phyloP scores from a whole-genome alignment of 2,888 invertebrate genomes.

The Pollenia angustigena region DNA sequence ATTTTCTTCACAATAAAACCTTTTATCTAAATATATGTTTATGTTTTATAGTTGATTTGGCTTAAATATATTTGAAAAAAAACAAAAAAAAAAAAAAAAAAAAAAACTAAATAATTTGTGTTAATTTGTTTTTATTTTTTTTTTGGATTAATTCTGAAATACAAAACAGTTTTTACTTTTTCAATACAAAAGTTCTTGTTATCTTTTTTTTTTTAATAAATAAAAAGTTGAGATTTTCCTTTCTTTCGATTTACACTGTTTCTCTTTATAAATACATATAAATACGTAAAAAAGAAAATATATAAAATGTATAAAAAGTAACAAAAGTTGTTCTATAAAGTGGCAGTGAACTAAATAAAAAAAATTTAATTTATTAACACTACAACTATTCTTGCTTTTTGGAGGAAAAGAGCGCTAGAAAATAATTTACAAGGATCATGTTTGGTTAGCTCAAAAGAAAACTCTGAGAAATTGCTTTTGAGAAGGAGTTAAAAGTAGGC shows the following conservation, averaged over 20 bases:
- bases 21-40: constrained; percentile 63
- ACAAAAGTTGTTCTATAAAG: constrained; percentile 55
- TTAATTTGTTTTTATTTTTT: constrained; percentile 36
- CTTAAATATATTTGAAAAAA: constrained; percentile 39
- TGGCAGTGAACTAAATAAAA: constrained; percentile 66
- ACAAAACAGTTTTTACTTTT: constrained; percentile 27
- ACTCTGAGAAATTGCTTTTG: neutral
- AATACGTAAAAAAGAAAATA: constrained; percentile 59
- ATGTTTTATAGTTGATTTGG: constrained; percentile 43
- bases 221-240: neutral
- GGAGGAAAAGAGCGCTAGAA: neutral
- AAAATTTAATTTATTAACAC: constrained; percentile 11
- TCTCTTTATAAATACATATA: constrained; percentile 1
- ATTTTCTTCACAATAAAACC: constrained; percentile 42
- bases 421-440: constrained; percentile 4
- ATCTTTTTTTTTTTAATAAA: constrained; percentile 17
- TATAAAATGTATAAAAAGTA: constrained; percentile 63
- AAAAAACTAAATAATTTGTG: constrained; percentile 46
- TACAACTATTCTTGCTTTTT: constrained; percentile 26
- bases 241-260: constrained; percentile 5
- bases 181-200: constrained; percentile 30
- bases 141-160: constrained; percentile 4
- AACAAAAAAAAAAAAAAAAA: constrained; percentile 31
- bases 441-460: neutral
- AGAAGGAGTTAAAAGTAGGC: too few species aligned